Evolutionary conservation across 1,140 invertebrate species (phyloP), one percentile per base, ranked within the genome.

Genomic region (Sycophaga agraensis): DNA sequence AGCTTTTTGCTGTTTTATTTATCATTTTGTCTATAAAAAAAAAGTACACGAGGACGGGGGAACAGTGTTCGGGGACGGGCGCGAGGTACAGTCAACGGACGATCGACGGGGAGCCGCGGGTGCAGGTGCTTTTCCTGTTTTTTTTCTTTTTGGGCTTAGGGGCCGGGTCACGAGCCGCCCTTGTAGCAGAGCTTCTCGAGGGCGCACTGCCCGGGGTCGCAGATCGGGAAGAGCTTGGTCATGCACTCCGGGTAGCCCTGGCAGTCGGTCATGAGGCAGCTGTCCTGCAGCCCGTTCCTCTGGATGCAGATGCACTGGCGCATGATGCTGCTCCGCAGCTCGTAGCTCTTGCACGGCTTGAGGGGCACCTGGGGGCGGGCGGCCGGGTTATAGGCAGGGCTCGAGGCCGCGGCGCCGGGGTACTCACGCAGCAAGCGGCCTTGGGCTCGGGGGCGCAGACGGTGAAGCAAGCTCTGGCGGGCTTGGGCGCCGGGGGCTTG

Each of bases 221-320:
- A 91, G 19, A 85, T 77, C 0, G 89, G 89, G 56, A 86, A 84
- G 1, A 89, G 84, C 66, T 86, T 82, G 14, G 83, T 85, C 69
- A 88, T 75, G 67, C 89, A 91, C 21, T 85, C 82, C 0, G 88
- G 87, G 45, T 85, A 76, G 22, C 88, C 88, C 61, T 85, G 84
- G 67, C 89, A 91, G 56, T 87, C 83, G 35, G 82, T 84, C 21
- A 89, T 80, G 19, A 85, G 83, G 66, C 89, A 91, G 56, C 88
- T 85, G 68, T 91, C 88, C 73, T 91, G 89, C 5, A 91, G 74
- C 1, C 89, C 89, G 74, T 91, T 90, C n/a, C 87, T 83, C 67
- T 86, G 88, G 46, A 88, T 86, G 68, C 89, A 91, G 59, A 89
- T 85, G 66, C 89, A 91, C 55, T 84, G 85, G 64, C 88, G 84